Evolutionary conservation across 2,888 invertebrate species (phyloP).

Genomic region (Epirrhoe tristata): DNA sequence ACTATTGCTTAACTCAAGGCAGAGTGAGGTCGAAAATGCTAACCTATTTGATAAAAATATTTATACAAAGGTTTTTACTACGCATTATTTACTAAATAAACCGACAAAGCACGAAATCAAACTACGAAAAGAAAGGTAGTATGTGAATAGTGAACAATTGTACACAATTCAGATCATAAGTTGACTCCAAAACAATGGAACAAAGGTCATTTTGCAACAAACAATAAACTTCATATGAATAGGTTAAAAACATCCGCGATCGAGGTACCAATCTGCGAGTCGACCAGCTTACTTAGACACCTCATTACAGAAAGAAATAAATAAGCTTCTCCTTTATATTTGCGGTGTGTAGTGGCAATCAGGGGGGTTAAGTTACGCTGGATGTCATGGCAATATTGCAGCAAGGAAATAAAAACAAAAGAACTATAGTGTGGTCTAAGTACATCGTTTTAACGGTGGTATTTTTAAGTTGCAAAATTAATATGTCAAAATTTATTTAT

Average conservation of each 20-base stretch:
- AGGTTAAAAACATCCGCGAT: conserved; percentile 52
- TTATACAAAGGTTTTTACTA: no score
- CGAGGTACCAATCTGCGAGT: conserved; percentile 46
- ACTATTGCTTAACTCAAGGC: no score
- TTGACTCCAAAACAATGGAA: conserved; percentile 35
- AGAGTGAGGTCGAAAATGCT: no score
- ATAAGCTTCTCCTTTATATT: conserved; percentile 51
- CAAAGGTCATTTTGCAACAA: conserved; percentile 38
- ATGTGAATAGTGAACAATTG: no score
- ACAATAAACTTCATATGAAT: conserved; percentile 51
- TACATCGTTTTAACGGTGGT: conserved; percentile 8
- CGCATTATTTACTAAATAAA: no score
- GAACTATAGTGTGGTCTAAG: conserved; percentile 49
- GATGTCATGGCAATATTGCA: conserved; percentile 70
- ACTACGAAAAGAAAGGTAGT: no score
- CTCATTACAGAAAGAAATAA: conserved; percentile 54
- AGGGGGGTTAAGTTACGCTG: conserved; percentile 63
- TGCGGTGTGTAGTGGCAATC: conserved; percentile 53
- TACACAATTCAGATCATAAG: conserved; percentile 29
- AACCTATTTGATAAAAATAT: no score
- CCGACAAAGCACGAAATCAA: no score
- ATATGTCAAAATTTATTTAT: no score
- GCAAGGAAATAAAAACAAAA: conserved; percentile 69
- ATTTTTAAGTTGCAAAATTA: neutral
- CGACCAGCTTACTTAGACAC: conserved; percentile 55